Evolutionary conservation across 2,113 vertebrate species (phyloP), one percentile per base, ranked within the genome.

Genomic region (Cephalophus harveyi): DNA sequence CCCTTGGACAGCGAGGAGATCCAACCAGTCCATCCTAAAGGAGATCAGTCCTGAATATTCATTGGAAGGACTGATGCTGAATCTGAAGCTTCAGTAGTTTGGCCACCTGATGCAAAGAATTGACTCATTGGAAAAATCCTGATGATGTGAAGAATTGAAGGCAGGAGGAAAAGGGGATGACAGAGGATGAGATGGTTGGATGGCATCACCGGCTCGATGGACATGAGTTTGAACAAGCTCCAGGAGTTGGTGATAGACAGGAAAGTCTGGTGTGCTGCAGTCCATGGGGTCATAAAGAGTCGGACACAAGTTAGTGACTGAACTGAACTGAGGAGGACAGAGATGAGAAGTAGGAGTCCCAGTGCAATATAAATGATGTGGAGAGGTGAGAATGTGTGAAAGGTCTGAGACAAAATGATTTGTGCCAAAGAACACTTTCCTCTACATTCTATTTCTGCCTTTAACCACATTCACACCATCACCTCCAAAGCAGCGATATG

Each of bases 201-300:
- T 71, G n/a, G 67, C 10, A 40, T 71, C n/a, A 23, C n/a, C 0
- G 0, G n/a, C 67, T 40, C 2, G 0, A 40, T 40, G n/a, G n/a
- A 23, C 36, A 23, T 12, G 67, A 23, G 67, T 71, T 13, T 71
- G n/a, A 71, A 5, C 19, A 23, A 40, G 19, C n/a, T 6, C 67
- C 19, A 71, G n/a, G n/a, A 40, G 19, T 40, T 71, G n/a, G 67
- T 71, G n/a, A 12, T 71, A 36, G n/a, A 36, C 67, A 40, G 21
- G n/a, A 21, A 71, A 40, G 19, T 23, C 67, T 71, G 19, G 10
- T 40, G n/a, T 71, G n/a, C 10, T 71, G 67, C 67, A 40, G 67
- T 23, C 19, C 67, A 13, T 71, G 67, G 67, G 10, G n/a, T 71
- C 67, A 0, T 71, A 71, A 71, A 23, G 19, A 71, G n/a, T 71